These are phyloP conservation scores for Darevskia nairensis DNA, from an alignment of 2,797 vertebrate species.

Conservation along the genomic window DNA sequence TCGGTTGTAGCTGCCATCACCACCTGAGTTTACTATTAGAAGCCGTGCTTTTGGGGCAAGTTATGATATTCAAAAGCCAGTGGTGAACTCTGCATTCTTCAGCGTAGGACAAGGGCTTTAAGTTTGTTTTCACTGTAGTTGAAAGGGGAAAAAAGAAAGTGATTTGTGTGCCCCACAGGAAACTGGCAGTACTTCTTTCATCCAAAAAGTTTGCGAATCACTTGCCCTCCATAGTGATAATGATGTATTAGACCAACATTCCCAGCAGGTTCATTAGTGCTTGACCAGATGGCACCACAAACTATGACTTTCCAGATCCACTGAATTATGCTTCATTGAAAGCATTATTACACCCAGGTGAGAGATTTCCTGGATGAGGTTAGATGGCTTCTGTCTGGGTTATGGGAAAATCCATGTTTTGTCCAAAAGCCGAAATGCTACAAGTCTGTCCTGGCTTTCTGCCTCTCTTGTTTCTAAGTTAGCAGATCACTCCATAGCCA, in stretches of 20 bases:
- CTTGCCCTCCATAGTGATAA: slow-evolving; percentile 9
- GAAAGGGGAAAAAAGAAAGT: background rate
- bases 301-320: slow-evolving; percentile 47
- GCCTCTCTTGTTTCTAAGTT: slow-evolving; percentile 6
- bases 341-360: slow-evolving; percentile 44
- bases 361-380: slow-evolving; percentile 52
- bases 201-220: slow-evolving; percentile 1
- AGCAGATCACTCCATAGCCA: slow-evolving; percentile 46
- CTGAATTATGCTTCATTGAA: slow-evolving; percentile 40
- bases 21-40: too few relatives aligned
- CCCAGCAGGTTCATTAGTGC: slow-evolving; percentile 44
- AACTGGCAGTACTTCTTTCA: background rate
- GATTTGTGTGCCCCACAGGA: background rate
- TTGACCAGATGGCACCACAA: slow-evolving; percentile 41
- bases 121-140: background rate
- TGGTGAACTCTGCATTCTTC: background rate
- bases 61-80: background rate
- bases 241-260: slow-evolving; percentile 33
- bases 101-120: background rate
- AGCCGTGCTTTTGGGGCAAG: background rate
- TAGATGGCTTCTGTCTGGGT: slow-evolving; percentile 31
- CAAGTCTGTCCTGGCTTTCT: slow-evolving; percentile 35
- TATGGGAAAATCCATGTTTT: slow-evolving; percentile 38
- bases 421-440: slow-evolving; percentile 41
- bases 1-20: background rate